These are phyloP conservation scores for Lomographa bimaculata DNA, from an alignment of 2,888 invertebrate species.

Conservation along the genomic window DNA sequence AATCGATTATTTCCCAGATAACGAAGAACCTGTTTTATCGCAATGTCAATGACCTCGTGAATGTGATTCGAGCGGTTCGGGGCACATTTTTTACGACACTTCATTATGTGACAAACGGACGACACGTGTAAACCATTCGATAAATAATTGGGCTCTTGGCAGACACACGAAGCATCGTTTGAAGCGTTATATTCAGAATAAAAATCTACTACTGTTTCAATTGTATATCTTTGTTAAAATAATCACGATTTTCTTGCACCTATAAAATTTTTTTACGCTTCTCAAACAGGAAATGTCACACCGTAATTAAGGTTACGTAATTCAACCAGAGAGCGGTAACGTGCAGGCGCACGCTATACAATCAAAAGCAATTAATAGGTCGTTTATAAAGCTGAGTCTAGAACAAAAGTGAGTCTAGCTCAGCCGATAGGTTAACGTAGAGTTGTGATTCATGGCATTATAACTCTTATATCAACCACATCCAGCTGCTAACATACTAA, in stretches of 20 bases:
- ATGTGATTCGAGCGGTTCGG: slow-evolving; percentile 40
- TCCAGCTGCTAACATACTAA: slow-evolving; percentile 36
- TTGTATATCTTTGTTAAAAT: too few species aligned
- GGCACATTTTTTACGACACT: slow-evolving; percentile 50
- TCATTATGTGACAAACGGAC: slow-evolving; percentile 40
- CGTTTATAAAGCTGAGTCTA: slow-evolving; percentile 21
- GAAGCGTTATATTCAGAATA: slow-evolving; percentile 2
- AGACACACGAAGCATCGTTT: slow-evolving; percentile 11
- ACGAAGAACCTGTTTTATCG: slow-evolving; percentile 54
- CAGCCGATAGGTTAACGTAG: background rate
- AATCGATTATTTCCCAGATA: slow-evolving; percentile 34
- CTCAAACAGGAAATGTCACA: slow-evolving; percentile 13
- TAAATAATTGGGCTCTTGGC: slow-evolving; percentile 30
- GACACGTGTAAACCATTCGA: slow-evolving; percentile 44
- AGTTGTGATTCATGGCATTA: slow-evolving; percentile 13
- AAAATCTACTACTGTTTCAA: background rate
- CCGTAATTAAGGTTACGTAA: slow-evolving; percentile 19
- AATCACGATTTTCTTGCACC: background rate
- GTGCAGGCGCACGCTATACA: slow-evolving; percentile 16
- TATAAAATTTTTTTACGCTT: background rate
- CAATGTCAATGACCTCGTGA: slow-evolving; percentile 61
- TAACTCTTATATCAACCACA: slow-evolving; percentile 31
- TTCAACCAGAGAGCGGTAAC: slow-evolving; percentile 10
- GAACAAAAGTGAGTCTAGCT: slow-evolving; percentile 16
- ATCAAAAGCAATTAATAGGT: slow-evolving; percentile 18